Evolutionary conservation across 2,888 invertebrate species (phyloP), one percentile per base, ranked within the genome.

Genomic region (Acleris literana): DNA sequence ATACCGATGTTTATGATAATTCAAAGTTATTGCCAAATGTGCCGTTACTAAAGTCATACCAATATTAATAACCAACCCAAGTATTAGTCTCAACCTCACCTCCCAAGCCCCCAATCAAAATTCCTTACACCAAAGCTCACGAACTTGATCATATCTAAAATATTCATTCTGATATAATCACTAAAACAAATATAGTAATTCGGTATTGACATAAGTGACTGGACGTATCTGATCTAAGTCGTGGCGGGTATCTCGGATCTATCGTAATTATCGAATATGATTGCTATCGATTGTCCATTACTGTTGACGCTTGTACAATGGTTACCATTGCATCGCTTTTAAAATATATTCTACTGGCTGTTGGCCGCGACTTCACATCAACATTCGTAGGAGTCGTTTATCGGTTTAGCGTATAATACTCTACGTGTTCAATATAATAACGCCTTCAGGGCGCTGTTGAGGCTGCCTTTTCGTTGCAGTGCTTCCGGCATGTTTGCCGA

Each of bases 181-280:
- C 46, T 46, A 5, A 44, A 18, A 43, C 29, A 60, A 55, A 60
- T 54, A 46, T 29, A 29, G 58, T 29, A 46, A 55, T 51, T 55
- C 20, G 16, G 43, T 60, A 60, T 58, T 44, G 60, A 17, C 18
- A 16, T 56, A 48, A 58, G 46, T 57, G 44, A 57, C 17, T 22
- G 9, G 46, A 60, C 48, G 55, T n/a, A 55, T 55, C 65, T 33
- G 65, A 60, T 56, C n/a, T 9, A 18, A 25, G 51, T 51, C 13
- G 43, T 16, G 25, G 46, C 5, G 18, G 33, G 6, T 61, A 54
- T 48, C 9, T n/a, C 13, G 22, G 3, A 18, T 55, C 33, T 55
- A 20, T n/a, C 9, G 63, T 52, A 57, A 63, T 63, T 63, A 63
- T 51, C 56, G 49, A 6, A 18, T 18, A 7, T 7, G 51, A 51